phyloP scores from a whole-genome alignment of 2,113 vertebrate genomes.

The Lagopus muta region DNA sequence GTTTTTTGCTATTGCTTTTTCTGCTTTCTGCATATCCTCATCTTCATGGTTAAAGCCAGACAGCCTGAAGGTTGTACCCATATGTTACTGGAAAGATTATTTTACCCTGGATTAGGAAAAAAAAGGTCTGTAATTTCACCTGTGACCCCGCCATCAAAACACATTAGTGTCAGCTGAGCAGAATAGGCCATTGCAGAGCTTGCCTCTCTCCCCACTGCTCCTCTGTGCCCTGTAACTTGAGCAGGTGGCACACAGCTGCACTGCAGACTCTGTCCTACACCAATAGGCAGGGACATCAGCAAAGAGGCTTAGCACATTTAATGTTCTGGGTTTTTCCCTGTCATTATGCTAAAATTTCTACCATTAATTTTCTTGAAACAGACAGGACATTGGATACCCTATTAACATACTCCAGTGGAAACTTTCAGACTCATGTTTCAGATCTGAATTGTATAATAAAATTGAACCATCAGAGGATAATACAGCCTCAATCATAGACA shows the following conservation, averaged over 20 bases:
- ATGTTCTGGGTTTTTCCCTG: not conserved
- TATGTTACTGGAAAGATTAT: not conserved
- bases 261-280: not conserved
- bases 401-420: not conserved
- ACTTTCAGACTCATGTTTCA: not conserved
- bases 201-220: too few relatives aligned
- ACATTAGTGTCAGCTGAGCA: accelerated
- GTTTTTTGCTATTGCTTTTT: not conserved
- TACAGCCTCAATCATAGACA: not conserved
- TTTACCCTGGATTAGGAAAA: not conserved
- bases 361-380: not conserved
- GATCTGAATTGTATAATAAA: not conserved
- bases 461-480: not conserved
- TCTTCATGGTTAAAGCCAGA: not conserved
- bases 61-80: accelerated
- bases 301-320: not conserved
- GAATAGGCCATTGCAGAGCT: not conserved
- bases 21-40: not conserved
- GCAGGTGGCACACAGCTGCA: not conserved
- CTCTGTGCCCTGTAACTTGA: not conserved
- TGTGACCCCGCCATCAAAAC: not conserved
- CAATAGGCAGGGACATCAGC: accelerated
- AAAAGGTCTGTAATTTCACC: not conserved
- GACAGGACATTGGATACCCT: not conserved
- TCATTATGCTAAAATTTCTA: not conserved